Evolutionary conservation across 2,888 invertebrate genomes (phyloP), one percentile per base, ranked within the genome.

Genomic region (Eurytoma adleriae): DNA sequence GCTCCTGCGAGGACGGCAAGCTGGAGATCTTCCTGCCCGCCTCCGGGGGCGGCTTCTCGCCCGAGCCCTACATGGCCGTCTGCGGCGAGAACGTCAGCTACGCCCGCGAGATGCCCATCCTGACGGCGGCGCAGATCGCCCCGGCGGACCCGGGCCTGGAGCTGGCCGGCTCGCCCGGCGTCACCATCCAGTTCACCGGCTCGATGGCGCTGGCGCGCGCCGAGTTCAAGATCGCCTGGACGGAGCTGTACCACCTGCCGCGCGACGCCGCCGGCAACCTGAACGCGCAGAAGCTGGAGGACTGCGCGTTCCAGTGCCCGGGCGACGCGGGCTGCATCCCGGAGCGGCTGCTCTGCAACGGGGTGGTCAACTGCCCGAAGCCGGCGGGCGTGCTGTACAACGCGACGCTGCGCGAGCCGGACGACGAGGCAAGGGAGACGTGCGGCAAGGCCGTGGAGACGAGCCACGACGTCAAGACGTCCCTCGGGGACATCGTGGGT

Each of bases 191-290:
- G 72, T 96, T 95, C 82, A 94, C 94, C 0, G 95, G 96, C 59
- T 94, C 95, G 0, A 95, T 96, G 83, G 92, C 94, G 0, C 96
- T 97, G 0, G 96, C 96, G 0, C 92, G 96, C 80, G 96, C 96
- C 13, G 95, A 96, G 14, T 97, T 97, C 88, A 96, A 96, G 88
- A 94, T 97, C 54, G 96, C 96, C 16, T 97, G 97, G 97, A 97
- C 97, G 2, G 97, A 97, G 85, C 92, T 97, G 59, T 96, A 95
- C 88, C 97, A 97, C 90, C 91, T 97, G 85, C 97, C 97, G 0
- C 93, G 96, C 84, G 96, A 96, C 90, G 94, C 95, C 24, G 96
- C 96, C 84, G 97, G 96, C 0, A 94, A 94, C 30, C 90, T 95
- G 56, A 95, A 96, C 92, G 95, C 96, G 0, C 96, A 96, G 52